These are phyloP conservation scores for Sciurus carolinensis DNA, from an alignment of 2,797 vertebrate species.

Conservation along the genomic window DNA sequence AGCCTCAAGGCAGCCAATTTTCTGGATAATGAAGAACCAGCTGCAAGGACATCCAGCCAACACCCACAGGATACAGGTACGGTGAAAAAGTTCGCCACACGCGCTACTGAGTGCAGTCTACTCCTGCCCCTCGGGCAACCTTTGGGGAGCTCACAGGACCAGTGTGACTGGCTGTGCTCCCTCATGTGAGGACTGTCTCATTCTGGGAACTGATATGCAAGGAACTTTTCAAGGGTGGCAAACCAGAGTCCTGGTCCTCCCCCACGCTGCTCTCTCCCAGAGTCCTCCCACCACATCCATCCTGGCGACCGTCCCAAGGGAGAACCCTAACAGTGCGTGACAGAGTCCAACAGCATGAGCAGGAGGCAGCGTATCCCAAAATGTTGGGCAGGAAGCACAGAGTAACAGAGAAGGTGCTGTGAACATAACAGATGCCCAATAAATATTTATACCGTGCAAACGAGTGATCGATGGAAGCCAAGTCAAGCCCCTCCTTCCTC, in stretches of 20 bases:
- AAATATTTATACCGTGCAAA: conserved; percentile 66
- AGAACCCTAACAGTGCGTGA: fast-evolving
- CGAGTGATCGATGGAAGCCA: not conserved
- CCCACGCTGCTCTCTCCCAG: not conserved
- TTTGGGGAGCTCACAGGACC: too few relatives aligned
- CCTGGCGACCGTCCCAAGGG: not conserved
- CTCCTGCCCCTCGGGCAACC: too few relatives aligned
- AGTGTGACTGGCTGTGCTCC: not conserved
- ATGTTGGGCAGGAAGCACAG: not conserved
- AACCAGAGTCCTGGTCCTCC: not conserved
- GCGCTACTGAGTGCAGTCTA: not conserved
- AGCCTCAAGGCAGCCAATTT: not conserved
- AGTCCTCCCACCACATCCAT: not conserved
- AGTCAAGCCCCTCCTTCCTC: not conserved
- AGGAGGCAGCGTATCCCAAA: not conserved
- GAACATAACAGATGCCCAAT: not conserved
- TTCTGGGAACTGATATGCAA: not conserved
- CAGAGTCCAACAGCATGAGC: not conserved
- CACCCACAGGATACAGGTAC: not conserved
- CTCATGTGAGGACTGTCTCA: not conserved
- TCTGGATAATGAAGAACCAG: not conserved
- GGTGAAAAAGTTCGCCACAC: not conserved
- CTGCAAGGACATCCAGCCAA: not conserved
- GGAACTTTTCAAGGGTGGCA: not conserved
- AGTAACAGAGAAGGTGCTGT: conserved; percentile 14